Conservation (phyloP, 1,140 invertebrate genomes). For the Pseudomyrmex dendroicus region DNA sequence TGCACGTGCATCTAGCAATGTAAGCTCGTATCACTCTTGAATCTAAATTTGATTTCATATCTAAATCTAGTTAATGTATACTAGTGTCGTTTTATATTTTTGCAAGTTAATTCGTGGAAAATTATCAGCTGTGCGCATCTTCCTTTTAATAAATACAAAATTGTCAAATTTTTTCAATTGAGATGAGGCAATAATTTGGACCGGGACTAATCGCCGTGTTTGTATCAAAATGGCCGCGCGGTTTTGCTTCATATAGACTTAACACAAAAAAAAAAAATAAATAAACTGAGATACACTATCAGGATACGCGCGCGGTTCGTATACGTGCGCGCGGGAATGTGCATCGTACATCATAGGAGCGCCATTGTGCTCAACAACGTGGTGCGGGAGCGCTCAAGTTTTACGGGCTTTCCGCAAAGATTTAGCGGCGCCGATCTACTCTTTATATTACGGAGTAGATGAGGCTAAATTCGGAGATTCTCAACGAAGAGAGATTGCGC, state of each 20-base stretch:
- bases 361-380: slow-evolving; percentile 56
- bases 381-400: slow-evolving; percentile 49
- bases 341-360: slow-evolving; percentile 54
- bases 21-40: too few relatives aligned
- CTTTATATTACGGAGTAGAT: slow-evolving; percentile 55
- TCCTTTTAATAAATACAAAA: too few relatives aligned
- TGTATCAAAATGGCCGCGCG: slow-evolving; percentile 8
- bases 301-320: slow-evolving; percentile 1
- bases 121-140: neutral
- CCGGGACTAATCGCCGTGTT: neutral
- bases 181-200: neutral
- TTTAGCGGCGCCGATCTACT: slow-evolving; percentile 62
- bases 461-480: slow-evolving; percentile 46
- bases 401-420: slow-evolving; percentile 59
- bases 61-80: too few relatives aligned
- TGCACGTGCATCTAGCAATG: too few relatives aligned
- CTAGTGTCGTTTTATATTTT: too few relatives aligned
- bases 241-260: slow-evolving; percentile 17
- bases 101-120: neutral
- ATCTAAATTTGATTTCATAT: too few relatives aligned
- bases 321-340: slow-evolving; percentile 45
- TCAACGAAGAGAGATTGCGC: slow-evolving; percentile 27
- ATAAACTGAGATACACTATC: slow-evolving; percentile 31
- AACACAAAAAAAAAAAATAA: slow-evolving; percentile 19
- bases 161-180: too few relatives aligned